Base-by-base conservation (phyloP, 2,797 vertebrate genomes). In the Eremophila alpestris region DNA sequence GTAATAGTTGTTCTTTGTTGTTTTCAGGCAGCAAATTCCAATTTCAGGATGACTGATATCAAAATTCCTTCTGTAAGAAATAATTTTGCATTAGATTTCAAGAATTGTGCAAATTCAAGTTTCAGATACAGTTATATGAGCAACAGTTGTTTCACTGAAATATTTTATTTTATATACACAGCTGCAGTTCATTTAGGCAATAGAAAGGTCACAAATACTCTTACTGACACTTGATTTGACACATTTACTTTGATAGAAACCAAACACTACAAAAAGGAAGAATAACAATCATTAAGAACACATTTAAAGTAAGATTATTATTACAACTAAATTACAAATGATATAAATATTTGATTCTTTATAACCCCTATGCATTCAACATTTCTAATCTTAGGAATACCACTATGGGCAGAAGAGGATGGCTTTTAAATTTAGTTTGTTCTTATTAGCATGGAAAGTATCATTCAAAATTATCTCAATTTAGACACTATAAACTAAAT, bases 121-220 rank as follows among this genome's bases (percentile, higher is more conserved):
- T 87, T 58, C 43, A 73, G 49, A 40, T 58, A 56, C 45, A 78
- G 89, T 87, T 89, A 55, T 2, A 73, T 7, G 32, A 84, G 56
- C 70, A 87, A 75, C 58, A 90, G 59, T 80, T 29, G 7, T 76
- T 92, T 71, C 62, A 78, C 67, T 70, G 48, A 56, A 86, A 58
- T 82, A 32, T 73, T 97, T 97, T 85, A 97, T 85, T 94, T 76
- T 67, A 85, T 88, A 93, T 36, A 96, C 51, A 93, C 67, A 92
- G 87, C 89, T 88, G 87, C 74, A 83, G 60, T 90, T 96, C 83
- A 90, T 88, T 94, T 69, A 93, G 89, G 92, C 82, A 95, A 83
- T 11, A 95, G 65, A 76, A 59, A 94, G 84, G 78, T 94, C 91
- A 95, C 84, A 95, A 78, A 94, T 79, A 93, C 32, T 9, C 92